Conservation (phyloP, 2,888 invertebrate genomes). For the Argyra leucocephala region DNA sequence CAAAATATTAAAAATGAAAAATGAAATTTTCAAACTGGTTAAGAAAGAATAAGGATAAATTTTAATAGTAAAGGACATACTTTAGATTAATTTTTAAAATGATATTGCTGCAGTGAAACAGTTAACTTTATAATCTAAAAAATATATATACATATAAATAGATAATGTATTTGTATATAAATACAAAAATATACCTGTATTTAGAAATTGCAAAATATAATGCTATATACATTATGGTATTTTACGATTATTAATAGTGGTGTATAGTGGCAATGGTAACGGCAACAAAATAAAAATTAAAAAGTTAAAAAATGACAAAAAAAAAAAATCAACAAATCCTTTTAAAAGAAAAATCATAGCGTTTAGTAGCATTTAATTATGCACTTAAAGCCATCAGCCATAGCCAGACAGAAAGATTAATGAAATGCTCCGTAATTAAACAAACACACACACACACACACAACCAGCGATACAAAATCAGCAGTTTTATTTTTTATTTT, state of each 20-base stretch:
- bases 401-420: slow-evolving; percentile 1
- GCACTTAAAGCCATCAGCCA: slow-evolving; percentile 4
- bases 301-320: not conserved
- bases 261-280: not conserved
- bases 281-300: not conserved
- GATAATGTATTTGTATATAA: not conserved
- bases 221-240: no score
- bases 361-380: slow-evolving; percentile 6
- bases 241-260: not conserved
- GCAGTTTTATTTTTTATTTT: not conserved
- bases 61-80: not conserved
- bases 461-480: not conserved
- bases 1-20: not conserved
- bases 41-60: not conserved
- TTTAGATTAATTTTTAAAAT: slow-evolving; percentile 4
- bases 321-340: not conserved
- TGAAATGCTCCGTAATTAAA: not conserved
- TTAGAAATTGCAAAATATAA: not conserved
- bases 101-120: not conserved
- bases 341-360: not conserved
- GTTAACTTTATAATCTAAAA: not conserved
- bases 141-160: not conserved
- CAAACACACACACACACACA: not conserved
- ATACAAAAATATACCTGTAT: not conserved
- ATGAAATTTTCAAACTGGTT: not conserved